Evolutionary conservation across 2,888 invertebrate genomes (phyloP), one percentile per base, ranked within the genome.

Genomic region (Hypolimnas misippus): DNA sequence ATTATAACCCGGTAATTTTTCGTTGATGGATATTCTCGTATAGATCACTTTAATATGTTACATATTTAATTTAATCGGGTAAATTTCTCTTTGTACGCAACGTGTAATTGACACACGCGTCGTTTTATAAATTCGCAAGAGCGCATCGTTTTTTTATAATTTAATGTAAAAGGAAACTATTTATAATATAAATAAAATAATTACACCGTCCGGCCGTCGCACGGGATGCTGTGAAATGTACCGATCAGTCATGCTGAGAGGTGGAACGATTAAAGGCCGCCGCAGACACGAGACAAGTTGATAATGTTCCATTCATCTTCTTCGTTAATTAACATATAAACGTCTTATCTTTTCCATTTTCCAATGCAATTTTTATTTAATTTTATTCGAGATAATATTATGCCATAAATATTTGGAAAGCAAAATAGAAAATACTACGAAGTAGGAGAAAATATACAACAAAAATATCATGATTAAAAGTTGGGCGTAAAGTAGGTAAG

Each of bases 181-280:
- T 83, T 83, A 79, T 87, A 79, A 80, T 76, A 82, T 84, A 84
- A 87, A 88, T 88, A 84, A 84, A 84, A 89, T 88, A 86, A 89
- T 87, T 88, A 83, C 81, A 81, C 62, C 72, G 76, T 72, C 63
- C 59, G 65, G 58, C 63, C 70, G 76, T 82, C 79, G 69, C 83
- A 82, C 82, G 82, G 84, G 84, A 86, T 82, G 81, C 78, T 63
- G 76, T 74, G 70, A 73, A 76, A 76, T 78, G 76, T 71, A 71
- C 67, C 72, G 66, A 86, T 85, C 84, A 80, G 66, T 86, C 85
- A 82, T 73, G 68, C 67, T 55, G 65, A 67, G 68, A 67, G 66
- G 66, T 60, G 33, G 69, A 66, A 64, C 69, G 72, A 75, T 75
- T 73, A 74, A 69, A 62, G 51, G 17, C 14, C 8, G 29, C 16